phyloP scores from a whole-genome alignment of 1,140 invertebrate species.

The Zeugodacus cucurbitae region DNA sequence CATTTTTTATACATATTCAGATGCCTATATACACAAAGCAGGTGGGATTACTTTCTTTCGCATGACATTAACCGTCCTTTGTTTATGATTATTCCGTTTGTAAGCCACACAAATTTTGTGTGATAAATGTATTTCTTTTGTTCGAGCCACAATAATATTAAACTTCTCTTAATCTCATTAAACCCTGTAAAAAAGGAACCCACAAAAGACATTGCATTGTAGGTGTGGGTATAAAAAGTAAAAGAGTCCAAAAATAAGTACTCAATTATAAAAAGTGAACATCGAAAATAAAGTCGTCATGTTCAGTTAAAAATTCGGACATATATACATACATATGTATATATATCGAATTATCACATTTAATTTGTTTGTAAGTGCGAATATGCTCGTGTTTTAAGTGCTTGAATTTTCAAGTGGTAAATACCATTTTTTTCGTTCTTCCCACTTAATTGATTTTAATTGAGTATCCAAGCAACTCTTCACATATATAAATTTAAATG shows the following conservation, averaged over 20 bases:
- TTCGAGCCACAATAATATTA: no score
- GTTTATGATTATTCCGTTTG: neutral
- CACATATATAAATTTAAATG: neutral
- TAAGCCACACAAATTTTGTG: no score
- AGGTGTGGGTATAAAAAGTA: neutral
- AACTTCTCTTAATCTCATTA: no score
- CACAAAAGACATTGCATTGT: neutral
- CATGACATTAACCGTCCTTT: neutral
- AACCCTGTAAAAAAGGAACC: neutral
- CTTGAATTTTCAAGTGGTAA: no score
- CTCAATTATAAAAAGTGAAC: no score
- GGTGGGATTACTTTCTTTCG: neutral
- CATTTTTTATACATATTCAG: neutral
- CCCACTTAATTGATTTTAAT: constrained; percentile 19
- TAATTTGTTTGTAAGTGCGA: no score
- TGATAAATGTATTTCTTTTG: no score
- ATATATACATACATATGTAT: neutral
- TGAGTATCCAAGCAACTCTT: neutral
- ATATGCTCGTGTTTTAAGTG: no score
- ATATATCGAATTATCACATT: neutral
- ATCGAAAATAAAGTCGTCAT: no score
- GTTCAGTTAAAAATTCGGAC: neutral
- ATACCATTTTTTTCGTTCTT: neutral
- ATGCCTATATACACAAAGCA: no score
- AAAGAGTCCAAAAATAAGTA: neutral